Conservation (phyloP, 2,888 invertebrate genomes). For the Torymus tubicola region DNA sequence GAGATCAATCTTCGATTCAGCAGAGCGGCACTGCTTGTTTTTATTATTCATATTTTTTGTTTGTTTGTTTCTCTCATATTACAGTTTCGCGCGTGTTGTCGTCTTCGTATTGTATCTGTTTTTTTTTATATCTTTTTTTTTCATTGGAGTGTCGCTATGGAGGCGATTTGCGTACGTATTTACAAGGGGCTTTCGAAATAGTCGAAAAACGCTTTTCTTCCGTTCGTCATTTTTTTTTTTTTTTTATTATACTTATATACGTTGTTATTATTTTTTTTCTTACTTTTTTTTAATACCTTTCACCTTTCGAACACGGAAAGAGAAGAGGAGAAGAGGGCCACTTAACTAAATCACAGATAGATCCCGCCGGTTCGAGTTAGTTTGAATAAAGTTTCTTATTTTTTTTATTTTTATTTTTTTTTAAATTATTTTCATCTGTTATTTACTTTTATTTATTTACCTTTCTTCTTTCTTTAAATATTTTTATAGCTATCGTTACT, state of each 20-base stretch:
- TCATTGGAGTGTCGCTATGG: slow-evolving; percentile 26
- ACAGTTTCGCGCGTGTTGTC: background rate
- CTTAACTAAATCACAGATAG: slow-evolving; percentile 73
- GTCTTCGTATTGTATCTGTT: slow-evolving; percentile 5
- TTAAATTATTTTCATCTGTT: slow-evolving; percentile 18
- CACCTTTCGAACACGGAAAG: slow-evolving; percentile 59
- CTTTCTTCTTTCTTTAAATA: slow-evolving; percentile 34
- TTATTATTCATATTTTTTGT: slow-evolving; percentile 8
- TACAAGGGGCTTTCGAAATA: slow-evolving; percentile 49
- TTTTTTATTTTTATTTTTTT: slow-evolving; percentile 7
- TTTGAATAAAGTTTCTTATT: slow-evolving; percentile 44
- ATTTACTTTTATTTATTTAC: slow-evolving; percentile 7
- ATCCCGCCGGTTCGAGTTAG: slow-evolving; percentile 69
- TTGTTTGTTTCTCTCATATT: slow-evolving; percentile 3
- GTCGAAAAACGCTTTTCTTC: slow-evolving; percentile 28
- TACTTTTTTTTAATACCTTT: slow-evolving; percentile 31
- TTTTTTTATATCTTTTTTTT: slow-evolving; percentile 14
- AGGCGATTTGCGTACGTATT: slow-evolving; percentile 46
- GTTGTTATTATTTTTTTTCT: slow-evolving; percentile 5
- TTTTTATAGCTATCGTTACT: slow-evolving; percentile 68
- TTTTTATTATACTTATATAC: slow-evolving; percentile 6
- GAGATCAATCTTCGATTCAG: slow-evolving; percentile 72
- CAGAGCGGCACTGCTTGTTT: slow-evolving; percentile 63
- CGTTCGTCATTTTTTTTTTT: slow-evolving; percentile 8
- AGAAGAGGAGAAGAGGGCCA: slow-evolving; percentile 61